Conservation (phyloP, 2,113 vertebrate genomes). For the Solea solea region DNA sequence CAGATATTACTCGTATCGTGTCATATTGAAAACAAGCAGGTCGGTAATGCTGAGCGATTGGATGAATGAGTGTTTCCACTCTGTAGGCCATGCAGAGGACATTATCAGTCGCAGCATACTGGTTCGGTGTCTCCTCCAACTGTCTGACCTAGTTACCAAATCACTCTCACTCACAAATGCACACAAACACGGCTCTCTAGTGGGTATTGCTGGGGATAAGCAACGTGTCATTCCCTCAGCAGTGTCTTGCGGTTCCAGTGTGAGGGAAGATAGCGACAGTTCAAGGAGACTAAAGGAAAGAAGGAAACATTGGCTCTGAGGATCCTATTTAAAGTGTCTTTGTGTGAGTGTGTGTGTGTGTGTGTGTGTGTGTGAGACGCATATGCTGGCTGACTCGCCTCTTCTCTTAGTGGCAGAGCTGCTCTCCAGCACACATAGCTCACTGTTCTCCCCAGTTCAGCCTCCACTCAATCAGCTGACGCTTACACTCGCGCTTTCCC, state of each 20-base stretch:
- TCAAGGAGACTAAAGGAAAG: slow-evolving; percentile 51
- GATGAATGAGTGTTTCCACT: slow-evolving; percentile 30
- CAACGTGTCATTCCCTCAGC: slow-evolving; percentile 46
- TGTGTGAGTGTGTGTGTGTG: slow-evolving; percentile 16
- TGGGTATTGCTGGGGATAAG: slow-evolving; percentile 40
- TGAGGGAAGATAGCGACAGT: slow-evolving; percentile 45
- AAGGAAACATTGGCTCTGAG: slow-evolving; percentile 48
- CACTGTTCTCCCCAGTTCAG: slow-evolving; percentile 56
- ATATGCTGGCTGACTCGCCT: slow-evolving; percentile 46
- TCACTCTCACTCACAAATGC: slow-evolving; percentile 26
- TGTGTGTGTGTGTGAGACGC: slow-evolving; percentile 43
- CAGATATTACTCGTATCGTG: not conserved
- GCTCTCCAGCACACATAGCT: slow-evolving; percentile 52
- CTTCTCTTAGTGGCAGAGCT: slow-evolving; percentile 45
- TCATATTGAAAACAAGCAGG: slow-evolving; percentile 23
- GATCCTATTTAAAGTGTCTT: slow-evolving; percentile 33
- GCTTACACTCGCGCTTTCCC: slow-evolving; percentile 15
- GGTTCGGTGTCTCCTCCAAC: slow-evolving; percentile 32
- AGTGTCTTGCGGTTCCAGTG: slow-evolving; percentile 37
- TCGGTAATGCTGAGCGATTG: slow-evolving; percentile 18
- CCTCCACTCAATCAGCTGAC: slow-evolving; percentile 58
- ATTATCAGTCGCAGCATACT: slow-evolving; percentile 29
- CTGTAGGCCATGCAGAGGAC: slow-evolving; percentile 35
- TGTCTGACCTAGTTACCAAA: slow-evolving; percentile 64
- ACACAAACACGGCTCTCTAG: slow-evolving; percentile 31